Evolutionary conservation across 2,113 vertebrate genomes (phyloP).

Genomic region (Sphaerodactylus townsendi): DNA sequence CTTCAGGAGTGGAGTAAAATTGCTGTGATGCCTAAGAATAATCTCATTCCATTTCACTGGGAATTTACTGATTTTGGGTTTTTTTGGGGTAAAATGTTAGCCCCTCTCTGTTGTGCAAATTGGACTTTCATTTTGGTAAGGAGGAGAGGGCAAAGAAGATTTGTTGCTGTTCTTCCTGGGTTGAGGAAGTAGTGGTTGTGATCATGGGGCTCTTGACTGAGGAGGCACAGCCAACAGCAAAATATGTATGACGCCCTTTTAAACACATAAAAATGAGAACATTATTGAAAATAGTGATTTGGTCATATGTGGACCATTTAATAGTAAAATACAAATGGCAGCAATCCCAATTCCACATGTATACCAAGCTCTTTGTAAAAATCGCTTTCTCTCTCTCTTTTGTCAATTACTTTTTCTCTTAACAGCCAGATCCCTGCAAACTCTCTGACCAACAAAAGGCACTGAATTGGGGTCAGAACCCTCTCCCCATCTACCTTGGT

Average conservation of each 20-base stretch:
- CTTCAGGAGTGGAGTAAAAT: too few species aligned
- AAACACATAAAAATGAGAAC: not conserved
- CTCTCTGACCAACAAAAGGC: conserved; percentile 81
- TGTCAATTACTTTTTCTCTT: conserved; percentile 17
- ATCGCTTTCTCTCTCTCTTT: not conserved
- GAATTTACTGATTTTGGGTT: too few species aligned
- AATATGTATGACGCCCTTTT: not conserved
- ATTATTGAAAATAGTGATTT: not conserved
- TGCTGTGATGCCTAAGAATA: too few species aligned
- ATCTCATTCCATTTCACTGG: too few species aligned
- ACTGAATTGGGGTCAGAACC: conserved; percentile 82
- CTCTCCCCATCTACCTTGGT: conserved; percentile 82
- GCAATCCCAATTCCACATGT: not conserved
- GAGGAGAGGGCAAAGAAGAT: too few species aligned
- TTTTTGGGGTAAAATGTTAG: too few species aligned
- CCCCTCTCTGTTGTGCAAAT: too few species aligned
- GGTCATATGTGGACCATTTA: not conserved
- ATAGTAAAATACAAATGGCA: not conserved
- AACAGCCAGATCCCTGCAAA: conserved; percentile 65
- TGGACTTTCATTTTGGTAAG: too few species aligned
- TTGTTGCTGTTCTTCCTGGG: too few species aligned
- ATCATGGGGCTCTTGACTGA: too few species aligned
- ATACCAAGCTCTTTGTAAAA: not conserved
- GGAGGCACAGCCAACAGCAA: too few species aligned
- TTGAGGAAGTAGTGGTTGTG: too few species aligned